Percentiles rank a stretch among this genome's conserved stretches.
These are phyloP conservation scores for Perognathus longimembris DNA, from an alignment of 2,113 vertebrate species.

Conservation along the genomic window DNA sequence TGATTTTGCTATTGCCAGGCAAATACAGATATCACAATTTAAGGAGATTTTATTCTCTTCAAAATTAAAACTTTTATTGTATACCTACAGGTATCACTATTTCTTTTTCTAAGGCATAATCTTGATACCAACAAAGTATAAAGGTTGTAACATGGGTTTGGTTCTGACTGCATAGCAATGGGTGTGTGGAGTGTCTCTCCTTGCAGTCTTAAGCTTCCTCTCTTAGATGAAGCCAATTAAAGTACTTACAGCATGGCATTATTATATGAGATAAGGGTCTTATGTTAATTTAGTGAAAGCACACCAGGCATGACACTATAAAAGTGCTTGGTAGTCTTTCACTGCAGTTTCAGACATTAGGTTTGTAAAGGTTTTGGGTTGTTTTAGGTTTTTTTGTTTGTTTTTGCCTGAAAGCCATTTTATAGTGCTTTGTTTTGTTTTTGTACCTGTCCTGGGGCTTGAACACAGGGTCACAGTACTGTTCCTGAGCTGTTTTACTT, in stretches of 20 bases:
- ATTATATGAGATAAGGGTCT: conserved; percentile 14
- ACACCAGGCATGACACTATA: not conserved
- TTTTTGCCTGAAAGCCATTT: conserved; percentile 31
- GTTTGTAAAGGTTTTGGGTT: too few relatives aligned
- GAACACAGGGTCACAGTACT: too few relatives aligned
- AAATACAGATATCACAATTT: conserved; percentile 7
- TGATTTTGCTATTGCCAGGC: not conserved
- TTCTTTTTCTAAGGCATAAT: too few relatives aligned
- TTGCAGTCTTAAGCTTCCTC: not conserved
- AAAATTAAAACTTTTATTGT: too few relatives aligned
- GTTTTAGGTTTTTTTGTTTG: not conserved
- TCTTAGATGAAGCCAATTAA: not conserved
- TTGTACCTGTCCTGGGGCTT: too few relatives aligned
- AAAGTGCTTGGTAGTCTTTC: not conserved
- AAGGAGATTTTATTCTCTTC: not conserved
- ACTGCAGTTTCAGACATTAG: not conserved
- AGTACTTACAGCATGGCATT: not conserved
- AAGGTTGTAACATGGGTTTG: not conserved
- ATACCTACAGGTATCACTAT: too few relatives aligned
- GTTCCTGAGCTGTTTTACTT: too few relatives aligned
- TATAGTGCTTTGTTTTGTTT: conserved; percentile 33
- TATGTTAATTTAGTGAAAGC: not conserved
- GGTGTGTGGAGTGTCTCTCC: not conserved
- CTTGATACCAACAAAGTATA: not conserved
- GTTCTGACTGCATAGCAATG: not conserved